Base-by-base conservation (phyloP, 2,113 vertebrate species). In the Cyrtonyx montezumae region DNA sequence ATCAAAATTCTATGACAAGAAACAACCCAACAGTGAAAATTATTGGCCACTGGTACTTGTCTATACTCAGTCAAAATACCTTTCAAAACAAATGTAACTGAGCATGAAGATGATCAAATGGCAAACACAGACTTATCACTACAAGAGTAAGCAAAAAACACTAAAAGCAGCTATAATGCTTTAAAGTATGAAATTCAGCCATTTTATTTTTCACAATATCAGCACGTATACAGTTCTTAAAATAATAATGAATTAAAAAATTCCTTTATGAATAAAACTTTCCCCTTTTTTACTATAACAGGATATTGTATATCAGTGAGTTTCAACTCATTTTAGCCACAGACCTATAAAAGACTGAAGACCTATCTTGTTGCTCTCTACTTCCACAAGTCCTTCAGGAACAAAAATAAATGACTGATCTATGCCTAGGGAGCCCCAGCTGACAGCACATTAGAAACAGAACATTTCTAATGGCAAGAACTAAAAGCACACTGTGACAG, bases 1-100 rank as follows among this genome's bases (percentile, higher is more conserved):
- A 96, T 99, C 99, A 98, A 99, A 99, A 95, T 99, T 99, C 98
- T 99, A 88, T 32, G 70, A 93, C 87, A 90, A 43, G 0, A 91
- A 49, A 0, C 78, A 91, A 79, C 4, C 26, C 80, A 82, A 87
- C 1, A 56, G 36, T 11, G 43, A 91, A 62, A 62, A 77, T 84
- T 42, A 90, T 66, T 3, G 21, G 36, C 65, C n/a, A 18, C 42
- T 49, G 36, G 20, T 15, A 91, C 91, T 58, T 59, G 34, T 4
- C 17, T 28, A 3, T 5, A 21, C 30, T 48, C 43, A 83, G 37
- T 21, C 13, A n/a, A 63, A 78, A 18, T 8, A 11, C 37, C 22
- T 87, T 49, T 55, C 79, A 65, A 82, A 61, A 76, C 37, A 84
- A 40, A 49, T 2, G 0, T 3, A 83, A 75, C 15, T 20, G 17